Conservation (phyloP, 2,888 invertebrate species). For the Panorpa germanica region DNA sequence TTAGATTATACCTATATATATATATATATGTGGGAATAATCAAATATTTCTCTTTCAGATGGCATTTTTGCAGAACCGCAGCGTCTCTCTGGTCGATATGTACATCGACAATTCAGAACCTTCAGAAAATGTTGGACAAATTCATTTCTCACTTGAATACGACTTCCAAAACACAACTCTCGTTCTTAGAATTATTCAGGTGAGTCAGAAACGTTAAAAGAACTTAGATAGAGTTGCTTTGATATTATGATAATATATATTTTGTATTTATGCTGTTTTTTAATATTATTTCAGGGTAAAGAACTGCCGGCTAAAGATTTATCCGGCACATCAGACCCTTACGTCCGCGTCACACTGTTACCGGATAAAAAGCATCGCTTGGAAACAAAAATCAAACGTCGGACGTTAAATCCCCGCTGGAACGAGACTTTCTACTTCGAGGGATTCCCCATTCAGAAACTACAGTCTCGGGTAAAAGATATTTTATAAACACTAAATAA, state of each 20-base stretch:
- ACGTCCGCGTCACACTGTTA: constrained; percentile 72
- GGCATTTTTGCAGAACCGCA: constrained; percentile 77
- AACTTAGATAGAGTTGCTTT: constrained; percentile 5
- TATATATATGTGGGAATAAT: too few relatives aligned
- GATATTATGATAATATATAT: constrained; percentile 5
- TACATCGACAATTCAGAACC: constrained; percentile 88
- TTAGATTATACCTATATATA: too few relatives aligned
- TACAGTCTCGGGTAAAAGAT: constrained; percentile 59
- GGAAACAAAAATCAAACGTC: constrained; percentile 81
- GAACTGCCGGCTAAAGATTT: constrained; percentile 87
- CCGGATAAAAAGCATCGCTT: constrained; percentile 85
- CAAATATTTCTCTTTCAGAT: too few relatives aligned
- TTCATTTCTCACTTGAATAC: constrained; percentile 84
- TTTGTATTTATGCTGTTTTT: constrained; percentile 7
- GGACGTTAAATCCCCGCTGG: constrained; percentile 82
- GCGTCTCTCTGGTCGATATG: constrained; percentile 84
- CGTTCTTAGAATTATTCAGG: constrained; percentile 79
- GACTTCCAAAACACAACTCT: constrained; percentile 87
- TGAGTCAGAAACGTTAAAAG: too few relatives aligned
- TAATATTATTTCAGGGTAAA: constrained; percentile 46
- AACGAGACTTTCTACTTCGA: constrained; percentile 91
- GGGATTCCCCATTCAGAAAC: constrained; percentile 84
- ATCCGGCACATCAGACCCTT: constrained; percentile 83
- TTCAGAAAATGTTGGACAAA: constrained; percentile 85
- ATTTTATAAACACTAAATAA: too few relatives aligned